Base-by-base conservation (phyloP, 2,113 vertebrate genomes). In the Aviceda subcristata region DNA sequence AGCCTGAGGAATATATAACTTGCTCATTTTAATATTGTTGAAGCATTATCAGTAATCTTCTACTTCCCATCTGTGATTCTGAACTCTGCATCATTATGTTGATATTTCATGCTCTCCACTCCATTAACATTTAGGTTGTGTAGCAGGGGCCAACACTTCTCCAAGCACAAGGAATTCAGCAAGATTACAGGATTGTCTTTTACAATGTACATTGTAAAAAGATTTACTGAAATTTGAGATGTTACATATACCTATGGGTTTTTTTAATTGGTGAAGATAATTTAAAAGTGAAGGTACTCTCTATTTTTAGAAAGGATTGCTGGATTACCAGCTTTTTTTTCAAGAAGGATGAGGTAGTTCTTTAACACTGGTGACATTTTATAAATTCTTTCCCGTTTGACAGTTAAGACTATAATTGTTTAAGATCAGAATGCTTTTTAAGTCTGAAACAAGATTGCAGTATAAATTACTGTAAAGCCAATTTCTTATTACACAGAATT, bases 11-110 rank as follows among this genome's bases (percentile, higher is more conserved):
- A 64, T 60, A 30, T 16, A 3, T 45, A 64, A n/a, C 10, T 75
- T 91, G 22, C 19, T 56, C 51, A 60, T 26, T 74, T 94, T 81
- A 68, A 78, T 85, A 48, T 45, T 91, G 51, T 73, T 39, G 62
- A 85, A 85, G 24, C 22, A 22, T 94, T 96, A 89, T 79, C 73
- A 68, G 62, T 91, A 79, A 87, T 78, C 34, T 74, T 83, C 21
- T 84, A 26, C 30, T 87, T 92, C n/a, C 56, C 27, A 43, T 78
- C 60, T 84, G 68, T 81, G 88, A 53, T 72, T 84, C 77, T 50
- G 46, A 94, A 60, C 43, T 89, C 15, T 10, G 6, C 30, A 55
- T 66, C 32, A 26, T 86, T 55, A 60, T 24, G 51, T 88, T 88
- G 79, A 30, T 91, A 72, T 78, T 90, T 86, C 63, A 23, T 56